Evolutionary conservation across 2,113 vertebrate genomes (phyloP).

Genomic region (Podarcis muralis): DNA sequence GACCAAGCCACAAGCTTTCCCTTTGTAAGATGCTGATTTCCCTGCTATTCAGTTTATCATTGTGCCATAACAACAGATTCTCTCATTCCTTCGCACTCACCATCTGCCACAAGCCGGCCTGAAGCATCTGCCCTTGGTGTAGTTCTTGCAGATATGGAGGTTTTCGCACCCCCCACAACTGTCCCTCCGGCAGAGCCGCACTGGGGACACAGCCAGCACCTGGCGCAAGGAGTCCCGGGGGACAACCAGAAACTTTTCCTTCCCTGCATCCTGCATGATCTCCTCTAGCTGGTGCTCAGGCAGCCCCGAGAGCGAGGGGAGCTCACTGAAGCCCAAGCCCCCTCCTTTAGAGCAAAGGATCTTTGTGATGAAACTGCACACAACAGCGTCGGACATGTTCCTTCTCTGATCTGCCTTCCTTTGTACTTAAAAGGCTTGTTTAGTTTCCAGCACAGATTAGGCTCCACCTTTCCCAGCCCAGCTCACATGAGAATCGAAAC

Average conservation of each 20-base stretch:
- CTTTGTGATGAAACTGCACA: constrained; percentile 70
- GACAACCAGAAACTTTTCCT: constrained; percentile 61
- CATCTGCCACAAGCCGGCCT: constrained; percentile 8
- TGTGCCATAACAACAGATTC: too few relatives aligned
- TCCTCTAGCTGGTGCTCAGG: constrained; percentile 55
- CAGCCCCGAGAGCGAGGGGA: constrained; percentile 58
- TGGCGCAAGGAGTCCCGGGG: background rate
- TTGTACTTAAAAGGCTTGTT: background rate
- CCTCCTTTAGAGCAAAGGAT: constrained; percentile 69
- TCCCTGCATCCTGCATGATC: constrained; percentile 66
- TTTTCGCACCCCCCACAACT: constrained; percentile 67
- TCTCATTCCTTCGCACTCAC: background rate
- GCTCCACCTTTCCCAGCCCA: background rate
- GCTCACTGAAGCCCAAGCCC: constrained; percentile 48
- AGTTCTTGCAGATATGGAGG: constrained; percentile 74
- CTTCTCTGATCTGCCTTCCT: background rate
- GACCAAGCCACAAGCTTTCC: too few relatives aligned
- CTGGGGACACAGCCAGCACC: constrained; percentile 68
- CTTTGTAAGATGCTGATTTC: too few relatives aligned
- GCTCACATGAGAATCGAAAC: constrained; percentile 1
- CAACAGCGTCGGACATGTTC: constrained; percentile 66
- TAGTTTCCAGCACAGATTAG: too few relatives aligned
- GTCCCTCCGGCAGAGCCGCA: constrained; percentile 63
- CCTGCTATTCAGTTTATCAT: too few relatives aligned
- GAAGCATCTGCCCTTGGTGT: constrained; percentile 69